Percentiles rank a stretch among this genome's conserved stretches.
These are phyloP conservation scores for Acronicta leporina DNA, from an alignment of 2,888 invertebrate genomes.

Conservation along the genomic window DNA sequence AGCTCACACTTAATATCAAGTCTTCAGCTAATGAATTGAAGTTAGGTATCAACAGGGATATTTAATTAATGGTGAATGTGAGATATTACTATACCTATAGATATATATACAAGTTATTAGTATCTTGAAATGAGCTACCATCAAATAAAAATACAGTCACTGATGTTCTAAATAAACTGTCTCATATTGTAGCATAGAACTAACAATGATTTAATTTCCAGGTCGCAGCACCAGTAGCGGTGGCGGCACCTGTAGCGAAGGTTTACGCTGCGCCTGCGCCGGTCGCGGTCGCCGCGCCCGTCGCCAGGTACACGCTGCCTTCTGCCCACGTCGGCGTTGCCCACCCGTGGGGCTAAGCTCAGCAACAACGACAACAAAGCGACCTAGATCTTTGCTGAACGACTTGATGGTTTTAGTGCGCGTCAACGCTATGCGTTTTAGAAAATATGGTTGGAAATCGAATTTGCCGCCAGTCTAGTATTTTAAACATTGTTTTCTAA, in stretches of 20 bases:
- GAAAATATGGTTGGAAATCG: constrained; percentile 15
- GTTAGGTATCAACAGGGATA: no score
- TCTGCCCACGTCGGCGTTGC: constrained; percentile 65
- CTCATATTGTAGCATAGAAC: no score
- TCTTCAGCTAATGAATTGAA: no score
- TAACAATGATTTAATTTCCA: constrained; percentile 2
- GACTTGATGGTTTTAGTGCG: constrained; percentile 12
- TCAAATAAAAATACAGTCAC: no score
- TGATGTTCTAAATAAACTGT: no score
- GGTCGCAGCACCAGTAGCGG: constrained; percentile 66
- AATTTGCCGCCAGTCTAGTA: constrained; percentile 4
- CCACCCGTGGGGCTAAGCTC: constrained; percentile 80
- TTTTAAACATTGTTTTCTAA: constrained; percentile 22
- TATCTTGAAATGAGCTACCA: no score
- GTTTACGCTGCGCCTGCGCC: constrained; percentile 74
- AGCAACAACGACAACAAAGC: constrained; percentile 40
- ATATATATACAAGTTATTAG: no score
- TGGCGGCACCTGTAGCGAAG: constrained; percentile 75
- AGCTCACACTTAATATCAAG: no score
- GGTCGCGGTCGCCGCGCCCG: constrained; percentile 77
- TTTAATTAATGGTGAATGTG: no score
- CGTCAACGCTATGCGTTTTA: background rate
- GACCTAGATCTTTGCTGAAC: constrained; percentile 46
- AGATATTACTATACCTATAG: no score
- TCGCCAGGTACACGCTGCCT: constrained; percentile 68